phyloP scores from a whole-genome alignment of 2,797 vertebrate species.

The Epinephelus malabaricus region DNA sequence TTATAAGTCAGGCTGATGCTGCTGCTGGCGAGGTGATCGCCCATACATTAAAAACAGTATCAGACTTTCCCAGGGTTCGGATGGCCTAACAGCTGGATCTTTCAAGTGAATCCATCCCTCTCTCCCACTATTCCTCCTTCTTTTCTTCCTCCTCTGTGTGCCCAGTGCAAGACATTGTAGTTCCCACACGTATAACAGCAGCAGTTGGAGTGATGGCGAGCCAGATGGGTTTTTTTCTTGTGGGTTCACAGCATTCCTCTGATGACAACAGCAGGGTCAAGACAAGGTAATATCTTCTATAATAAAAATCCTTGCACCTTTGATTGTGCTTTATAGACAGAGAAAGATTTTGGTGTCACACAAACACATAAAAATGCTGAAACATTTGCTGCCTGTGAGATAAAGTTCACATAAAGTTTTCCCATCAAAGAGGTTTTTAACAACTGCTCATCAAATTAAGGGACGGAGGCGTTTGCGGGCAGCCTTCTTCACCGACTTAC shows the following conservation, averaged over 20 bases:
- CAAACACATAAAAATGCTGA: background rate
- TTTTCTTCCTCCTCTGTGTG: conserved; percentile 57
- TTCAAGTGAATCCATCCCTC: conserved; percentile 77
- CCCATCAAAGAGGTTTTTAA: conserved; percentile 45
- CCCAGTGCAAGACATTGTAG: conserved; percentile 63
- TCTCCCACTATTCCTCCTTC: conserved; percentile 65
- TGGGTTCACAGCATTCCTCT: conserved; percentile 38
- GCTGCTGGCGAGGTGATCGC: conserved; percentile 68
- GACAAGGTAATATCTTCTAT: conserved; percentile 45
- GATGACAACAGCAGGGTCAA: conserved; percentile 58
- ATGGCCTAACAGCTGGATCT: conserved; percentile 88
- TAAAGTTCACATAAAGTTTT: conserved; percentile 42
- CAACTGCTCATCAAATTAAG: conserved; percentile 43
- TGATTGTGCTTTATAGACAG: conserved; percentile 23
- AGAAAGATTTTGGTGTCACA: conserved; percentile 11
- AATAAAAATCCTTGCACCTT: conserved; percentile 29
- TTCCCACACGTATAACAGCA: conserved; percentile 78
- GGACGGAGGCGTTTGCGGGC: conserved; percentile 21
- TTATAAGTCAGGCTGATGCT: conserved; percentile 76
- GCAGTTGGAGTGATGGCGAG: conserved; percentile 80
- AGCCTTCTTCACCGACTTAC: conserved; percentile 25
- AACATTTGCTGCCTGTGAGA: background rate
- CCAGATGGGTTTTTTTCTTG: conserved; percentile 79
- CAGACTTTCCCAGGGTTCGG: conserved; percentile 90
- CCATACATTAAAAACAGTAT: conserved; percentile 78